Evolutionary conservation across 2,113 vertebrate species (phyloP).

Genomic region (Hyperoodon ampullatus): DNA sequence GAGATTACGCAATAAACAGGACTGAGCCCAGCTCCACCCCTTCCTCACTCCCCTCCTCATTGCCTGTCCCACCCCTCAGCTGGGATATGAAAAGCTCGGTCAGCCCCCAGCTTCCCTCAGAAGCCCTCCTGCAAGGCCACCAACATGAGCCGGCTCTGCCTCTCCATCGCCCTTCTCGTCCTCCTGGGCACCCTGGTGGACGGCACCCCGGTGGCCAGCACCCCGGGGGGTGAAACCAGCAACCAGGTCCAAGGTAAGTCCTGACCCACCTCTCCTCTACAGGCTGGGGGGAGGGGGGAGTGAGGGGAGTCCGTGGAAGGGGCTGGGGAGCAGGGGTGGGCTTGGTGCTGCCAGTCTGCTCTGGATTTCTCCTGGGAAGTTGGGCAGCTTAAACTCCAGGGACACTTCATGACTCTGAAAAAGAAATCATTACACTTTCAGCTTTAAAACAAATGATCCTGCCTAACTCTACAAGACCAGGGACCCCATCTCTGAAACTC

Average conservation of each 20-base stretch:
- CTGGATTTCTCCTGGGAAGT: neutral
- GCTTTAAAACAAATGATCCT: neutral
- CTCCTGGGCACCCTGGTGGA: neutral
- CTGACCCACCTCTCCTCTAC: neutral
- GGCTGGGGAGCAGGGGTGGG: neutral
- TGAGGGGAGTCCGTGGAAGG: neutral
- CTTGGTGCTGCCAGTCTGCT: neutral
- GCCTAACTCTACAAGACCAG: no score
- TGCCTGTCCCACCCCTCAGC: neutral
- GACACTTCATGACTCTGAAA: neutral
- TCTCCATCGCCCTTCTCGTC: neutral
- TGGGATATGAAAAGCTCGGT: neutral
- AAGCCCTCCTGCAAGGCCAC: neutral
- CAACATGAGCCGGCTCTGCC: neutral
- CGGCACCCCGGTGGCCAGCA: fast-evolving
- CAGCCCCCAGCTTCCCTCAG: neutral
- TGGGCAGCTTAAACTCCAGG: neutral
- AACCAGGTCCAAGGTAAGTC: neutral
- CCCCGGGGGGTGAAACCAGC: fast-evolving
- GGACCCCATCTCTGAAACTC: neutral
- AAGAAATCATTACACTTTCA: neutral
- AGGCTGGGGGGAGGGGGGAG: neutral
- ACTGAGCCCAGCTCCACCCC: neutral
- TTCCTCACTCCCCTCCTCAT: neutral
- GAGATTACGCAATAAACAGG: neutral